Base-by-base conservation (phyloP, 2,113 vertebrate genomes). In the Otus sunia region DNA sequence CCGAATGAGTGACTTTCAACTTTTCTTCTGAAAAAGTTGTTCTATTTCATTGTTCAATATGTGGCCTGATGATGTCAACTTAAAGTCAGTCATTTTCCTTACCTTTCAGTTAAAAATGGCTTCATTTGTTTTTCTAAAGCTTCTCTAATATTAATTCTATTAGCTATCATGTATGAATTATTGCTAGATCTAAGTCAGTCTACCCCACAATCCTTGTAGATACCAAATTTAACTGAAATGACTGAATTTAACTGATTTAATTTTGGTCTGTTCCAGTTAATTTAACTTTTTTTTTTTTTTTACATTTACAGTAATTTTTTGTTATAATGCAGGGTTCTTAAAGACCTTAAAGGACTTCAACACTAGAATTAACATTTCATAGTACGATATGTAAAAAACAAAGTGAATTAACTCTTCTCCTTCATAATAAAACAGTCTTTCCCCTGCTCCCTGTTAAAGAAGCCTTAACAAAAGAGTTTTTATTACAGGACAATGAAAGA, bases 201-300 rank as follows among this genome's bases (percentile, higher is more conserved):
- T 67, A 56, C 1, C 4, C 4, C 4, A 3, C 4, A 50, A 0
- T 21, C 16, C 9, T n/a, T 78, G n/a, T 41, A 36, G 5, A 37
- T 73, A 53, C 6, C 25, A 95, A 76, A 66, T 81, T 39, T 49
- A 93, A 91, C n/a, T 26, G 29, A 79, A 89, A 68, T 21, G 5
- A 47, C 23, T 78, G 43, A 89, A 92, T 81, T 39, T 41, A 83
- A 60, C 22, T 41, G 41, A 82, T 7, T 73, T 5, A 41, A 49
- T 67, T 87, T 64, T 60, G 21, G 15, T 25, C 30, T 78, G 29
- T 71, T 82, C 29, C 36, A 58, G 66, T 49, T 68, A 86, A 49
- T 34, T 32, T 37, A 84, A 77, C 8, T 52, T n/a, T 75, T 53
- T 72, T 45, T 9, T 11, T 39, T 19, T 69, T 56, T 66, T 45